Evolutionary conservation across 2,888 invertebrate genomes (phyloP), one percentile per base, ranked within the genome.

Genomic region (Eupithecia centaureata): DNA sequence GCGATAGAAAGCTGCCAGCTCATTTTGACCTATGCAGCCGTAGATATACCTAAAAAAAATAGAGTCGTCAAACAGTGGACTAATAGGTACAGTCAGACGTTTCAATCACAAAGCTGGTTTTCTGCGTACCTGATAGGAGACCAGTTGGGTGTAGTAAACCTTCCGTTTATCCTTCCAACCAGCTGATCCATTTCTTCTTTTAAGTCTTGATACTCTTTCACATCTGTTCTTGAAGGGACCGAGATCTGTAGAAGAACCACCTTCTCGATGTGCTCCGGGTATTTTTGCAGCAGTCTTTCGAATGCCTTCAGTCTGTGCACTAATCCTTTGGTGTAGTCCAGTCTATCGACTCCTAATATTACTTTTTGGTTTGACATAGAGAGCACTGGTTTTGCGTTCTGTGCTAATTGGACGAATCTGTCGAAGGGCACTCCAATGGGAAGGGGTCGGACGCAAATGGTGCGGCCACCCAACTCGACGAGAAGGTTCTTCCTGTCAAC

Each of bases 391-490:
- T 95, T 94, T 0, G 95, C 95, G 30, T 94, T 95, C 84, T 96
- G 94, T 1, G 98, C 97, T 71, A 98, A 87, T 68, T 96, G 95
- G 8, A 97, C 97, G 83, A 98, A 98, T 79, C 97, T 94, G 73
- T 97, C 97, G 84, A 95, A 98, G 0, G 98, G 98, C 75, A 98
- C 97, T 8, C 98, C 98, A 76, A 98, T 98, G 0, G 98, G 98
- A 35, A 98, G 89, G 0, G 98, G 97, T 71, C 97, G 94, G 5
- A 98, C 95, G 59, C 97, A 95, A 15, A 98, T 97, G 0, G 97
- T 96, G 67, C 98, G 95, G 0, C 97, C 98, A 65, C 97, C 97
- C 74, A 97, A 96, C 87, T 98, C 97, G 15, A 98, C 97, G 63
- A 98, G 90, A 73, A 97, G 93, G 82, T 97, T 97, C 84, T 97